phyloP scores from a whole-genome alignment of 2,888 invertebrate species.

The Allygus modestus region DNA sequence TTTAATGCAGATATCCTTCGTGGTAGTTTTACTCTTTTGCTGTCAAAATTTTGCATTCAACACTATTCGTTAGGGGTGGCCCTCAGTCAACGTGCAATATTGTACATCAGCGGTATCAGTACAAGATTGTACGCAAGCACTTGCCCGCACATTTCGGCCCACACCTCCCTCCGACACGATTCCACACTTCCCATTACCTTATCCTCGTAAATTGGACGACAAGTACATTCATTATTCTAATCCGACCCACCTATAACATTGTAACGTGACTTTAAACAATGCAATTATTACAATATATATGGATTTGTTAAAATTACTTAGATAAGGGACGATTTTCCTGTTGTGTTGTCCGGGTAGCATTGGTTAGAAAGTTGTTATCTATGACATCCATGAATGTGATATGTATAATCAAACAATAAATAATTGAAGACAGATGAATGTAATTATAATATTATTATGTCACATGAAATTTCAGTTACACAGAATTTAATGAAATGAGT shows the following conservation, averaged over 20 bases:
- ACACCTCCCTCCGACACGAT: not conserved
- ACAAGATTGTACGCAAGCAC: not conserved
- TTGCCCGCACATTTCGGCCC: not conserved
- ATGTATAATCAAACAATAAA: too few species aligned
- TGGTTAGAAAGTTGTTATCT: too few species aligned
- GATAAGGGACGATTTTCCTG: not conserved
- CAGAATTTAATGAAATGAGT: too few species aligned
- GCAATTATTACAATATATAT: not conserved
- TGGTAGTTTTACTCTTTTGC: too few species aligned
- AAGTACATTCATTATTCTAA: not conserved
- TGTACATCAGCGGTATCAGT: not conserved
- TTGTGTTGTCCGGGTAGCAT: not conserved
- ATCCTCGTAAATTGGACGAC: slow-evolving; percentile 2
- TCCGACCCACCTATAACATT: not conserved
- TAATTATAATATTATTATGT: too few species aligned
- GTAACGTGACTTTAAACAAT: not conserved
- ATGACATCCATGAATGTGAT: too few species aligned
- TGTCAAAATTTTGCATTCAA: too few species aligned
- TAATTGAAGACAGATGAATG: too few species aligned
- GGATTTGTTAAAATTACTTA: not conserved
- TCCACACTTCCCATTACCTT: slow-evolving; percentile 9
- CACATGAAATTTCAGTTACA: too few species aligned
- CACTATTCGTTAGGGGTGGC: not conserved
- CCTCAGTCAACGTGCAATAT: not conserved
- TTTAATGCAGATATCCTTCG: too few species aligned